Evolutionary conservation across 2,888 invertebrate species (phyloP), one percentile per base, ranked within the genome.

Genomic region (Hydroisotoma schaefferi): DNA sequence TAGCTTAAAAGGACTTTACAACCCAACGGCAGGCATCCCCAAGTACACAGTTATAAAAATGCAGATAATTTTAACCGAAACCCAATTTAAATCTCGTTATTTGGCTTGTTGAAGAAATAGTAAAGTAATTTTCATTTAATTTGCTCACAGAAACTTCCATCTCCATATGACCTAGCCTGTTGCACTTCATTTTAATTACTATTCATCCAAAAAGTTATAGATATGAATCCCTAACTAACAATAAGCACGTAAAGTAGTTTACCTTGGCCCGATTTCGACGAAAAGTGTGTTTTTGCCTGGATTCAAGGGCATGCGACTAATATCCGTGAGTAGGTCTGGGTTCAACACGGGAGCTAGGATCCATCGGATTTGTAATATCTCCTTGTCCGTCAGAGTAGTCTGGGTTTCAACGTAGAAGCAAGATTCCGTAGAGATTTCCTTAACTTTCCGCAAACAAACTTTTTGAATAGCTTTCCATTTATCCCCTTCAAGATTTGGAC

Each of bases 211-310:
- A n/a, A n/a, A n/a, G n/a, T n/a, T n/a, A n/a, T 33, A 15, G 33
- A 8, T 33, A 8, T 33, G 8, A 33, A 33, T 33, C 15, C 8
- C 8, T 33, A 33, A 33, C 8, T 33, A 15, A 10, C 15, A 33
- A 33, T 33, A 10, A 33, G 33, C 15, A 15, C 8, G 33, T 33
- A 15, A 33, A 15, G 8, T 8, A 33, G 33, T 33, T 8, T 79
- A 87, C 88, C 88, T 85, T 33, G 94, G 94, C 26, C 94, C 94
- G 76, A 93, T 88, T 82, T 94, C 94, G 73, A 94, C 82, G 5
- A 92, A 68, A 12, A 81, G 67, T 27, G 79, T 76, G 63, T 80
- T 76, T 58, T 78, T 76, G 37, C 75, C 73, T 46, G 75, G 74
- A 27, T 78, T 73, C 66, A 72, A 37, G 2, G 76, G 74, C 54